These are phyloP conservation scores for Bostrychus sinensis DNA, from an alignment of 2,113 vertebrate genomes.

Conservation along the genomic window DNA sequence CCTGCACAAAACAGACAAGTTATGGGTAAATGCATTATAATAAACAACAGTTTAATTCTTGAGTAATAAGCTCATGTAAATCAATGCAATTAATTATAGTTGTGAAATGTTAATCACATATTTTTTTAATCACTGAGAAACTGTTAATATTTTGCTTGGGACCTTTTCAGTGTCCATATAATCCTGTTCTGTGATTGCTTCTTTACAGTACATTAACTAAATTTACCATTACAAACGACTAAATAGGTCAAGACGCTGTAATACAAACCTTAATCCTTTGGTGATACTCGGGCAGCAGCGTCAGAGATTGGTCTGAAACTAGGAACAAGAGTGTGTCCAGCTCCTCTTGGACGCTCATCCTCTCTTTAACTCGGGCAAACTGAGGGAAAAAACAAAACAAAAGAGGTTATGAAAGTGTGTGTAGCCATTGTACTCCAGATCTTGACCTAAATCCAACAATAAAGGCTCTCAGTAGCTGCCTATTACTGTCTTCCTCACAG, in stretches of 20 bases:
- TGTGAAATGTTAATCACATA: too few species aligned
- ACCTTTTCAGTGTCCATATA: too few species aligned
- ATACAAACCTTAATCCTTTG: slow-evolving; percentile 87
- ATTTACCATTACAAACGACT: too few species aligned
- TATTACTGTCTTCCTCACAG: slow-evolving; percentile 12
- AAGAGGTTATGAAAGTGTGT: slow-evolving; percentile 4
- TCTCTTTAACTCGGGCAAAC: slow-evolving; percentile 83
- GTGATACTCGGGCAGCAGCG: slow-evolving; percentile 88
- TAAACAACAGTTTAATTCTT: too few species aligned
- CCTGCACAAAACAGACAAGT: too few species aligned
- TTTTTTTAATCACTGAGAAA: too few species aligned
- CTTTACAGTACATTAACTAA: too few species aligned
- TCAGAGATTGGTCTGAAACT: slow-evolving; percentile 86
- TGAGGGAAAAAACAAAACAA: slow-evolving; percentile 45
- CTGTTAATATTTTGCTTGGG: too few species aligned
- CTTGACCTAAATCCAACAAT: slow-evolving; percentile 38
- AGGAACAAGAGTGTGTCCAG: slow-evolving; percentile 85
- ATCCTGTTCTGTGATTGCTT: too few species aligned
- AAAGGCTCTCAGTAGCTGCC: background rate
- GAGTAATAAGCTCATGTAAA: too few species aligned
- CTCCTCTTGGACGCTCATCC: slow-evolving; percentile 84
- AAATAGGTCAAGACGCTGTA: background rate
- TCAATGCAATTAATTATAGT: too few species aligned
- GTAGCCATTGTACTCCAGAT: slow-evolving; percentile 13
- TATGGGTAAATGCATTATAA: too few species aligned